Evolutionary conservation across 1,140 invertebrate genomes (phyloP), one percentile per base, ranked within the genome.

Genomic region (Camponotus floridanus): DNA sequence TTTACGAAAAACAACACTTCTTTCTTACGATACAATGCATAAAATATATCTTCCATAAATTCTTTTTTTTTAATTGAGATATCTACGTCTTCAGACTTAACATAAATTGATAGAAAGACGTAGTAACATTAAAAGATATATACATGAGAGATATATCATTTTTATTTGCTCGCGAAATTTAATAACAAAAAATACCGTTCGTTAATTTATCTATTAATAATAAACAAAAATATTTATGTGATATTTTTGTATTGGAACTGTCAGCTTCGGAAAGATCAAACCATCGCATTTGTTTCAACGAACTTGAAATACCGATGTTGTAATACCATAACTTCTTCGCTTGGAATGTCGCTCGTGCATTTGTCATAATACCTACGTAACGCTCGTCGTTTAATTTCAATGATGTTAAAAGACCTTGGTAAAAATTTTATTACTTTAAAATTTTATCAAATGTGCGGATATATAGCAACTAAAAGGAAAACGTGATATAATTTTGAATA

Each of bases 261-360:
- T 42, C 65, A 57, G 18, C 26, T 36, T 48, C n/a, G 2, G 7
- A 68, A 80, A 59, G 48, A 33, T 80, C 36, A 55, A 68, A 55
- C n/a, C 68, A 57, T 57, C 33, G 6, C 15, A 51, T 80, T 3
- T 78, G 39, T 78, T 80, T 80, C 6, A 15, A 15, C 65, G 78
- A 80, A 80, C 65, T 80, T 80, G 78, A 80, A 80, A 42, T 79
- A 4, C 31, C 31, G 13, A 79, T 80, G 78, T 80, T 48, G 45
- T 78, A 64, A 64, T 64, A 64, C 4, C 21, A 26, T 15, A 33
- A 39, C 8, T 8, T 6, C 7, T 31, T 15, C 5, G 33, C 21
- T 33, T 21, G 55, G 36, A 65, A 33, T 78, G 26, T 48, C 42
- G 11, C 33, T 76, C 21, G 4, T 79, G 33, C 36, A 59, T 36